A percentile compares a stretch with the other conserved stretches of the same genome.
phyloP scores from a whole-genome alignment of 2,113 vertebrate genomes.

The Gobius niger region DNA sequence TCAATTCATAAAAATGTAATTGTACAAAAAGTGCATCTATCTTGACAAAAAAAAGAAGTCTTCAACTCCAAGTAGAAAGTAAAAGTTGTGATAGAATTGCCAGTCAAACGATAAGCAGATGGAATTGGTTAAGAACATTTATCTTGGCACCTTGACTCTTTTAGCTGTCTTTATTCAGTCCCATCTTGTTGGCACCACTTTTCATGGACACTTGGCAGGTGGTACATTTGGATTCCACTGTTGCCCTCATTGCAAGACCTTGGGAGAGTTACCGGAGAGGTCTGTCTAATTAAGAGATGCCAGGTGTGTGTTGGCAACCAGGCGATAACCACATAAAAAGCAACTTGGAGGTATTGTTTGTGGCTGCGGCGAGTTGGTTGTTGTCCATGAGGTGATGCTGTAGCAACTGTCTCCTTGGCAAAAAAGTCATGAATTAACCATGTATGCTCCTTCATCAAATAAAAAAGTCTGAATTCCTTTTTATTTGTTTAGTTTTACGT shows the following conservation, averaged over 20 bases:
- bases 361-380: conserved; percentile 10
- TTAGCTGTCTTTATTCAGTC: conserved; percentile 16
- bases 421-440: too few species aligned
- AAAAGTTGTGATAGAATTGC: too few species aligned
- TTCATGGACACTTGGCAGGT: conserved; percentile 14
- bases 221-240: conserved; percentile 11
- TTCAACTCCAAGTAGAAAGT: too few species aligned
- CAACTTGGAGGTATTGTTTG: conserved; percentile 32
- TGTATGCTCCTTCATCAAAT: too few species aligned
- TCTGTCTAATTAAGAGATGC: conserved; percentile 40
- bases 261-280: conserved; percentile 28
- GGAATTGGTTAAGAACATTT: not conserved
- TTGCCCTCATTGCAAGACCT: conserved; percentile 19
- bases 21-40: too few species aligned
- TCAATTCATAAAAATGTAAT: too few species aligned
- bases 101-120: conserved; percentile 17
- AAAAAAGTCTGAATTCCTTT: too few species aligned
- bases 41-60: too few species aligned
- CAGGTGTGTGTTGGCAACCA: conserved; percentile 33
- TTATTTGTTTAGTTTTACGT: too few species aligned
- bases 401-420: too few species aligned
- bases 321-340: not conserved
- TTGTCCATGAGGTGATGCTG: conserved; percentile 1
- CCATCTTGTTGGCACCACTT: conserved; percentile 17
- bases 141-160: not conserved